phyloP scores from a whole-genome alignment of 2,797 vertebrate species.

The Coregonus sp. region DNA sequence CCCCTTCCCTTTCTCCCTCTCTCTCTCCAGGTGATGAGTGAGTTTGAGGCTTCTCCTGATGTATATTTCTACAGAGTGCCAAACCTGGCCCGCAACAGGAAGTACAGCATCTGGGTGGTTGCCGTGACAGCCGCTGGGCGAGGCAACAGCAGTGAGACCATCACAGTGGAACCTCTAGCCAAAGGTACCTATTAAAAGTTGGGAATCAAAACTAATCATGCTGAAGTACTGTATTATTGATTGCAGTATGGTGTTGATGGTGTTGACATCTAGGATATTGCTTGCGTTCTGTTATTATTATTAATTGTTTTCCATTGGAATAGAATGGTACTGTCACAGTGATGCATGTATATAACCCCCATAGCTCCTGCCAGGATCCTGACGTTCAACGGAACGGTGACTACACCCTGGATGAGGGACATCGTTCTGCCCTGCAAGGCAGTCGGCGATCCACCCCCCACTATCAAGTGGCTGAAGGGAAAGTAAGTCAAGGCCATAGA shows the following conservation, averaged over 20 bases:
- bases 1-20: not conserved
- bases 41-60: constrained; percentile 96
- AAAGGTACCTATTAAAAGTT: constrained; percentile 81
- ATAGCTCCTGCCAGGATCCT: constrained; percentile 92
- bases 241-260: not conserved
- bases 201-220: too few relatives aligned
- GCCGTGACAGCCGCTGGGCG: constrained; percentile 94
- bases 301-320: not conserved
- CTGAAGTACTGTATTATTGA: not conserved
- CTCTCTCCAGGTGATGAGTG: constrained; percentile 90
- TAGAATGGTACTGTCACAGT: not conserved
- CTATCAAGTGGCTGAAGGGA: constrained; percentile 98
- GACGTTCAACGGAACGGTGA: constrained; percentile 97
- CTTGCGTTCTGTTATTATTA: not conserved
- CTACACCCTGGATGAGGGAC: constrained; percentile 99
- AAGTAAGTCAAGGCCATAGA: constrained; percentile 79
- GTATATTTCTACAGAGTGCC: constrained; percentile 92
- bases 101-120: constrained; percentile 98
- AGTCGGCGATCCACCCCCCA: constrained; percentile 91
- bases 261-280: not conserved
- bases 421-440: constrained; percentile 95
- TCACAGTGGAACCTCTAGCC: constrained; percentile 90
- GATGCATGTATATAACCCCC: not conserved
- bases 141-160: constrained; percentile 96
- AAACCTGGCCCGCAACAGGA: constrained; percentile 90